A percentile compares a stretch with the other conserved stretches of the same genome.
These are phyloP conservation scores for Machimus rusticus DNA, from an alignment of 2,888 invertebrate genomes.

Conservation along the genomic window DNA sequence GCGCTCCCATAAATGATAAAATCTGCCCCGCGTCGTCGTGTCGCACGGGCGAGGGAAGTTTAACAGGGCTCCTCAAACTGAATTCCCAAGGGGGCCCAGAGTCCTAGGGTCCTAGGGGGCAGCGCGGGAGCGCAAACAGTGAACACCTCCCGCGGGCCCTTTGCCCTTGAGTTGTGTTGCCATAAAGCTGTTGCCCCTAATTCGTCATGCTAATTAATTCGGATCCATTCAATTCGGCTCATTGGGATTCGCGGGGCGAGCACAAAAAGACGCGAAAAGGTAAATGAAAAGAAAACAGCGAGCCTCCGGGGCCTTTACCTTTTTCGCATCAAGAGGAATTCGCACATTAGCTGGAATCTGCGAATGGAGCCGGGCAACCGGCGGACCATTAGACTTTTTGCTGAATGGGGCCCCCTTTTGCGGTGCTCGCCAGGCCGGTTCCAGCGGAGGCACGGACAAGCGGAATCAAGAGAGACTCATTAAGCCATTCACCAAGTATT, in stretches of 20 bases:
- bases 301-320: not conserved
- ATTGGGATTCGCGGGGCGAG: not conserved
- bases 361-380: not conserved
- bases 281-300: not conserved
- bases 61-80: not conserved
- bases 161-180: not conserved
- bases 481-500: constrained; percentile 38
- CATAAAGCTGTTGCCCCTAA: constrained; percentile 12
- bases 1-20: not conserved
- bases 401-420: not conserved
- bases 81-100: not conserved
- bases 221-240: constrained; percentile 15
- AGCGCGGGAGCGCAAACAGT: not conserved
- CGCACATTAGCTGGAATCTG: constrained; percentile 4
- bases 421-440: not conserved
- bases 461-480: constrained; percentile 25
- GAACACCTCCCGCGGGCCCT: not conserved
- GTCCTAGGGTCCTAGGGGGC: not conserved
- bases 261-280: not conserved
- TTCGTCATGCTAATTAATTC: constrained; percentile 32
- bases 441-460: not conserved
- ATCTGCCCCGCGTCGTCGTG: not conserved
- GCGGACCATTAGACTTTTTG: not conserved
- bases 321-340: not conserved
- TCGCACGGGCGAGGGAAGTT: not conserved